Evolutionary conservation across 2,113 vertebrate species (phyloP).

Genomic region (Calonectris borealis): DNA sequence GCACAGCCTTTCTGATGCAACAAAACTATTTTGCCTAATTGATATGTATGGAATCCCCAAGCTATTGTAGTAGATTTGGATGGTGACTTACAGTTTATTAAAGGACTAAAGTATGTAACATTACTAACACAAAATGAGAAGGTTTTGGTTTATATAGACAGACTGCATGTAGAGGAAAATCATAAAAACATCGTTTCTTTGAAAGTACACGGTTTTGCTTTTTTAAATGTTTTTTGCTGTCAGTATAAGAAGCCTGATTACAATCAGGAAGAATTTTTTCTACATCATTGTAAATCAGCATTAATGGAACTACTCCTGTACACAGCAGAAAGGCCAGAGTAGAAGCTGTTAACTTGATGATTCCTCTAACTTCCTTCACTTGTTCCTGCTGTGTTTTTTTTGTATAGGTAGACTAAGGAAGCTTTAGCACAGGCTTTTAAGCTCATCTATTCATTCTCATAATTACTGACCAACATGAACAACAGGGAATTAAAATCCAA

Average conservation of each 20-base stretch:
- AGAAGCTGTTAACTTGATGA: not conserved
- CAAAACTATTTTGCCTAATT: not conserved
- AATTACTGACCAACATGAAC: not conserved
- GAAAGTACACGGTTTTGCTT: not conserved
- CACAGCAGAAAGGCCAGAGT: not conserved
- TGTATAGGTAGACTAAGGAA: not conserved
- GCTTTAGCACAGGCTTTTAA: not conserved
- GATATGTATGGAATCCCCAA: not conserved
- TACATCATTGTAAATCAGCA: not conserved
- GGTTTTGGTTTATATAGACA: not conserved
- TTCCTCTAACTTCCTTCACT: not conserved
- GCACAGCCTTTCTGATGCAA: not conserved
- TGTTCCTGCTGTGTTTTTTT: not conserved
- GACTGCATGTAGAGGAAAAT: not conserved
- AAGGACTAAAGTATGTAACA: not conserved
- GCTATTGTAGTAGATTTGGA: not conserved
- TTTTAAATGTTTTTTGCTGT: not conserved
- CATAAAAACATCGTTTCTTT: not conserved
- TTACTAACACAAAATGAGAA: not conserved
- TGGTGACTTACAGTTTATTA: not conserved
- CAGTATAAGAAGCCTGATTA: not conserved
- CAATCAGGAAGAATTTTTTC: not conserved
- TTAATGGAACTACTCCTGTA: not conserved
- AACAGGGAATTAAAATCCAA: not conserved
- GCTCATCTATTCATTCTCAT: not conserved